Conservation (phyloP, 30 jellyfish, hydroid and myxozoan genomes). For the Aurelia sp. region DNA sequence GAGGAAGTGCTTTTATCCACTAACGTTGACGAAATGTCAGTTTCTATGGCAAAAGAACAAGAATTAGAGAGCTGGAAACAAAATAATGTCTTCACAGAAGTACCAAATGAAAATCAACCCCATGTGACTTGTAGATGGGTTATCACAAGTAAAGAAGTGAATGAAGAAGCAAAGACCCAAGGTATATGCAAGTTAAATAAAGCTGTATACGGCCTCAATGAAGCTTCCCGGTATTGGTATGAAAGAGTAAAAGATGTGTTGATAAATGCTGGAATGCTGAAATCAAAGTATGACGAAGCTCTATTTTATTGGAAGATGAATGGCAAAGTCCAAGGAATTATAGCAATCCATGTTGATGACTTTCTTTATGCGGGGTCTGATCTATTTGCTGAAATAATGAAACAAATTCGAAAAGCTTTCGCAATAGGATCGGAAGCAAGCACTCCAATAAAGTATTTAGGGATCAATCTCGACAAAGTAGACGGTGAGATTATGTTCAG, state of each 20-base stretch:
- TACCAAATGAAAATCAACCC: conserved; percentile 28
- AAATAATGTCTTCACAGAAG: conserved; percentile 26
- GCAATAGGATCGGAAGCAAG: conserved; percentile 2
- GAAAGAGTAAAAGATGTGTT: conserved; percentile 30
- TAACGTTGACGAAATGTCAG: neutral
- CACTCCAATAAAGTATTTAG: conserved; percentile 9
- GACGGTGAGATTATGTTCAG: conserved; percentile 19
- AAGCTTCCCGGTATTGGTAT: conserved; percentile 19
- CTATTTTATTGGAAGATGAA: neutral
- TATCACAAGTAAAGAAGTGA: conserved; percentile 7
- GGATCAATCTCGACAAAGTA: conserved; percentile 2
- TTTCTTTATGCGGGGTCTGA: conserved; percentile 25
- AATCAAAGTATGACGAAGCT: conserved; percentile 39
- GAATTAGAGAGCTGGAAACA: conserved; percentile 35
- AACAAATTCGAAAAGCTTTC: neutral
- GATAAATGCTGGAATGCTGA: conserved; percentile 31
- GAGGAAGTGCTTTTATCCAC: neutral
- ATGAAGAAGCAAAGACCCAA: conserved; percentile 34
- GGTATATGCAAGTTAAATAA: conserved; percentile 41
- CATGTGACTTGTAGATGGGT: conserved; percentile 28
- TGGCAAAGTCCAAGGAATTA: conserved; percentile 2
- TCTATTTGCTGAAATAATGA: conserved; percentile 9
- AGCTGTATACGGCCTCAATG: conserved; percentile 47
- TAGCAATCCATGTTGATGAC: conserved; percentile 19
- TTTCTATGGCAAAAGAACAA: conserved; percentile 20